Base-by-base conservation (phyloP, 2,888 invertebrate species). In the Frankliniella fusca region DNA sequence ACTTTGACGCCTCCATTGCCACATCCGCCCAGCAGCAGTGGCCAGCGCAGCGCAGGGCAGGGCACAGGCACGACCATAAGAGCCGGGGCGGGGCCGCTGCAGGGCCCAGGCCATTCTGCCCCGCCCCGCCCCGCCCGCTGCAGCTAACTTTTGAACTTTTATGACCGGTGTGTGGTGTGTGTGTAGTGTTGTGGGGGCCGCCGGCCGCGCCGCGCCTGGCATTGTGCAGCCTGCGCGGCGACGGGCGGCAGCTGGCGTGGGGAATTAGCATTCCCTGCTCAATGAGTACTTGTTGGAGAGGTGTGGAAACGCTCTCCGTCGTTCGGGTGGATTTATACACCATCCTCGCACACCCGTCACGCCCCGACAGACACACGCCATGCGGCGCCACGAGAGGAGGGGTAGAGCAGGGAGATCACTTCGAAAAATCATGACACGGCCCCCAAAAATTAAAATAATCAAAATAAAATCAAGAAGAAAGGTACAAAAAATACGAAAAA, bases 91-190 rank as follows among this genome's bases (percentile, higher is more conserved):
- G 15, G 12, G 61, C n/a, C 54, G 54, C 15, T 54, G 38, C 38
- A 12, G 54, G 54, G 15, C 70, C 11, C 10, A 27, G 3, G 23
- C 70, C 70, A 15, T 15, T 15, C 18, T 15, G 54, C 18, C 54
- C 54, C 54, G 54, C 54, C 11, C 54, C 18, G 38, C 38, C 38
- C 38, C 38, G 38, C 38, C 38, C 2, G 5, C 38, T 38, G 38
- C 38, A 38, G 38, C 38, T 38, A 38, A 76, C 70, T 76, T 76
- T 76, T 76, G 70, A 76, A 76, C 27, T 76, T 76, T 76, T 76
- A 76, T 76, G 70, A 76, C 70, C 70, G 70, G 23, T 23, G 70
- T 9, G 27, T 23, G 10, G 11, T 76, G 70, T 76, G 61, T 20
- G n/a, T 12, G n/a, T 18, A 54, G 54, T 18, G 54, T 20, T 10